Base-by-base conservation (phyloP, 2,797 vertebrate genomes). In the Lagodon rhomboides region DNA sequence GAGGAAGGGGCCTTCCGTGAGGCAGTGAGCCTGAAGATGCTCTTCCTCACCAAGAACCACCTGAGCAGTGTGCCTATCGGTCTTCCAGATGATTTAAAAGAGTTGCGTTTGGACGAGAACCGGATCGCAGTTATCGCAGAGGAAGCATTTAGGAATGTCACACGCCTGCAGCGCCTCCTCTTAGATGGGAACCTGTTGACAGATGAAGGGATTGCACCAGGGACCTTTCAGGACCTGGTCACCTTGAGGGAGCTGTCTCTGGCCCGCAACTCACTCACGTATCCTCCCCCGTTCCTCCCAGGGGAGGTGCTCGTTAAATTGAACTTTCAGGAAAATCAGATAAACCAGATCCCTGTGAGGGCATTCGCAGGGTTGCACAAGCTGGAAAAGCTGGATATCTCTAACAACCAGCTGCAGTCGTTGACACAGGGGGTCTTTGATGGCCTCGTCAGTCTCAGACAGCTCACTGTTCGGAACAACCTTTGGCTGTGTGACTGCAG, bases 21-120 rank as follows among this genome's bases (percentile, higher is more conserved):
- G 94, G 97, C 97, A 0, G 64, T 96, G 58, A 97, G 96, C 92
- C 96, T 99, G 89, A 98, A 97, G 88, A 92, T 97, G 91, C 94
- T 99, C 51, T 98, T 99, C 87, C 91, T 98, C 69, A 98, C 98
- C 83, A 98, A 98, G 93, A 99, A 99, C 87, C 97, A 99, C 85
- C 94, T 98, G 90, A 98, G 97, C 93, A 98, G 97, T 0, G 96
- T 99, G 74, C 98, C 98, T n/a, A 95, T 98, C 1, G 98, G 97
- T 62, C 96, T 98, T 61, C 98, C 98, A 0, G 89, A 96, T 73
- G 96, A 96, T 84, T 88, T 98, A 56, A 96, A 97, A 87, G 98
- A 99, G 87, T 91, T 99, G 74, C 92, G 98, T 20, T 90, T 99
- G 80, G 98, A 99, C 0, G 97, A 98, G 83, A 99, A 99, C 84